Conservation (phyloP, 2,888 invertebrate species). For the Nomada fabriciana region DNA sequence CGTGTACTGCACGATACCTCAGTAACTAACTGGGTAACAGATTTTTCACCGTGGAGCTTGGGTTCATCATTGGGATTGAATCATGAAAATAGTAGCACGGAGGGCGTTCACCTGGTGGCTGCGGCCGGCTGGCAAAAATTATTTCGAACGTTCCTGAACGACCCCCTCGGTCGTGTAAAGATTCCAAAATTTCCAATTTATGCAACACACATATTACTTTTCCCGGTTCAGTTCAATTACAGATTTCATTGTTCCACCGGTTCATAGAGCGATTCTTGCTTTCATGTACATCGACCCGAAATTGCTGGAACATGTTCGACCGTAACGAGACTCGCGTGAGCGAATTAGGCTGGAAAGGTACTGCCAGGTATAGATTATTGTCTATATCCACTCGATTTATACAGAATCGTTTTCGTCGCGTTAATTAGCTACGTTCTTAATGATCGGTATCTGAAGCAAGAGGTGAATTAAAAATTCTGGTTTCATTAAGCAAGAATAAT, state of each 20-base stretch:
- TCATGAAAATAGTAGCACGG: slow-evolving; percentile 40
- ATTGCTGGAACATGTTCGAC: slow-evolving; percentile 35
- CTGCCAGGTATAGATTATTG: slow-evolving; percentile 64
- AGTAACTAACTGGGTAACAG: background rate
- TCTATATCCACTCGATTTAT: slow-evolving; percentile 24
- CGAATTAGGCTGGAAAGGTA: slow-evolving; percentile 74
- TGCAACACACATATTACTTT: slow-evolving; percentile 44
- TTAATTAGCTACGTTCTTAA: slow-evolving; percentile 10
- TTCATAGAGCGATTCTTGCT: slow-evolving; percentile 43
- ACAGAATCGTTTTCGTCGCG: slow-evolving; percentile 25
- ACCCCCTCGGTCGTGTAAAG: slow-evolving; percentile 6
- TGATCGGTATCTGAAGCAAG: background rate
- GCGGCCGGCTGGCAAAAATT: slow-evolving; percentile 36
- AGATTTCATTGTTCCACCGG: slow-evolving; percentile 46
- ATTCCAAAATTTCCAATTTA: slow-evolving; percentile 47
- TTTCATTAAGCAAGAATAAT: no score
- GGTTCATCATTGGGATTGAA: slow-evolving; percentile 37
- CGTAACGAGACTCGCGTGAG: slow-evolving; percentile 74
- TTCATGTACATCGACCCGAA: slow-evolving; percentile 24
- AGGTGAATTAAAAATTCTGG: no score
- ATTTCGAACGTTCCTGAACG: slow-evolving; percentile 44
- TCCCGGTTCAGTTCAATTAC: slow-evolving; percentile 35
- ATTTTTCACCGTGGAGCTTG: background rate
- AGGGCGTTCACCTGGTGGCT: slow-evolving; percentile 29
- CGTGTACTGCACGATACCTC: slow-evolving; percentile 16